phyloP scores from a whole-genome alignment of 2,113 vertebrate genomes.

The Hucho hucho region DNA sequence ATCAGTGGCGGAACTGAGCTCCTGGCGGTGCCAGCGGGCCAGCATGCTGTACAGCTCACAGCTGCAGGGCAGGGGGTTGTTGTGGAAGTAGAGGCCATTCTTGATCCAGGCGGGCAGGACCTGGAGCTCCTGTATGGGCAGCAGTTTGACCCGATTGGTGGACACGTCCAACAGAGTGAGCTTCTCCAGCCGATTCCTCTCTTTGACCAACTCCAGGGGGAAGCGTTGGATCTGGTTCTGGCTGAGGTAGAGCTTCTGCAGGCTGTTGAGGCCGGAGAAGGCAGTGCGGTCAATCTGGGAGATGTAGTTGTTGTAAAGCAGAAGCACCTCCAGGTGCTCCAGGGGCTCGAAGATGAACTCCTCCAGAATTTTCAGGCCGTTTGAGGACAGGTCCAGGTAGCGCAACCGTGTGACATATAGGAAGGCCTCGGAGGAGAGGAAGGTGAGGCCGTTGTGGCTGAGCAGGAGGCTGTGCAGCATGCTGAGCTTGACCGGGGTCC shows the following conservation, averaged over 20 bases:
- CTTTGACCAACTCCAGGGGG: slow-evolving; percentile 88
- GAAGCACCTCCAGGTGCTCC: slow-evolving; percentile 82
- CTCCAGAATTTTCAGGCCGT: slow-evolving; percentile 79
- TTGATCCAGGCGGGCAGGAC: slow-evolving; percentile 86
- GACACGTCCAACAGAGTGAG: slow-evolving; percentile 89
- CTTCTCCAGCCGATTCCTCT: slow-evolving; percentile 73
- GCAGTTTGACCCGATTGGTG: slow-evolving; percentile 81
- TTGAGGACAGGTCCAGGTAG: slow-evolving; percentile 92
- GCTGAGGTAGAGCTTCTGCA: slow-evolving; percentile 93
- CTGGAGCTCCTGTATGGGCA: slow-evolving; percentile 79
- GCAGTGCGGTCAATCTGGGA: slow-evolving; percentile 84
- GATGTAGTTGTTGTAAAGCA: slow-evolving; percentile 91
- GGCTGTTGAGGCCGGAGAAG: slow-evolving; percentile 77
- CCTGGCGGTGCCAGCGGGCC: slow-evolving; percentile 78
- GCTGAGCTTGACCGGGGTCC: slow-evolving; percentile 74
- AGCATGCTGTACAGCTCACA: slow-evolving; percentile 85
- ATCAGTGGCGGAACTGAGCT: slow-evolving; percentile 82
- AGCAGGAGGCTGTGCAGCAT: slow-evolving; percentile 84
- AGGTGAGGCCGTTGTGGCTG: slow-evolving; percentile 85
- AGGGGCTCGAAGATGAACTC: slow-evolving; percentile 88
- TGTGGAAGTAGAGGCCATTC: slow-evolving; percentile 91
- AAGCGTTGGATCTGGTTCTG: slow-evolving; percentile 89
- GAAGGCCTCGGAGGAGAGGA: slow-evolving; percentile 92
- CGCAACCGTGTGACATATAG: slow-evolving; percentile 76
- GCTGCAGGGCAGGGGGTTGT: slow-evolving; percentile 83